A percentile compares a stretch with the other conserved stretches of the same genome.
These are phyloP conservation scores for Fistularia tabacaria DNA, from an alignment of 2,797 vertebrate species.

Conservation along the genomic window DNA sequence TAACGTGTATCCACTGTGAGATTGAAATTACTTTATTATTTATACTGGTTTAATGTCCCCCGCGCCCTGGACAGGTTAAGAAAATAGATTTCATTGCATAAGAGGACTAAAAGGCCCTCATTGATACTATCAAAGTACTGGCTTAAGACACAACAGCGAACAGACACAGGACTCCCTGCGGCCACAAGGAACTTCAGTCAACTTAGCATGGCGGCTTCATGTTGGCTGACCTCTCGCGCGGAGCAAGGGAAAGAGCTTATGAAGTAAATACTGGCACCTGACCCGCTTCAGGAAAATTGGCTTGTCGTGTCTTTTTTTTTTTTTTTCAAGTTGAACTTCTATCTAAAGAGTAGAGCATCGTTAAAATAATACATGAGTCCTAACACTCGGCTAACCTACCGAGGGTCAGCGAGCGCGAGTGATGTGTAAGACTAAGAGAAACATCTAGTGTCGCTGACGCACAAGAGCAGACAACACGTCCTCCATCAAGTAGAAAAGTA, in stretches of 20 bases:
- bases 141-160: constrained; percentile 24
- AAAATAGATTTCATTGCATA: constrained; percentile 65
- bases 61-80: constrained; percentile 34
- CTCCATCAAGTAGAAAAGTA: too few relatives aligned
- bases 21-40: constrained; percentile 34
- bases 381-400: constrained; percentile 9
- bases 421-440: constrained; percentile 38
- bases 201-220: too few relatives aligned
- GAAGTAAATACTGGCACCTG: too few relatives aligned
- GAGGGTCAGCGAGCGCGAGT: constrained; percentile 25
- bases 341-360: constrained; percentile 31
- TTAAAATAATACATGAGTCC: constrained; percentile 19
- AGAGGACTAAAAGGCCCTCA: constrained; percentile 45
- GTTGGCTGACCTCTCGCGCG: too few relatives aligned
- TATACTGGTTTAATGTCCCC: constrained; percentile 26
- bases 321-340: constrained; percentile 9
- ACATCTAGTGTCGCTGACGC: constrained; percentile 18
- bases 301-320: too few relatives aligned
- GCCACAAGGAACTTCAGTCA: too few relatives aligned
- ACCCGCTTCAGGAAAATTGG: too few relatives aligned
- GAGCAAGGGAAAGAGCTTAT: too few relatives aligned
- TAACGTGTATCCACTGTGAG: constrained; percentile 13
- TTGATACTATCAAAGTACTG: constrained; percentile 26
- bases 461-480: too few relatives aligned
- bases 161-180: not conserved